phyloP scores from a whole-genome alignment of 2,888 invertebrate species.

The Halictus quadricinctus region DNA sequence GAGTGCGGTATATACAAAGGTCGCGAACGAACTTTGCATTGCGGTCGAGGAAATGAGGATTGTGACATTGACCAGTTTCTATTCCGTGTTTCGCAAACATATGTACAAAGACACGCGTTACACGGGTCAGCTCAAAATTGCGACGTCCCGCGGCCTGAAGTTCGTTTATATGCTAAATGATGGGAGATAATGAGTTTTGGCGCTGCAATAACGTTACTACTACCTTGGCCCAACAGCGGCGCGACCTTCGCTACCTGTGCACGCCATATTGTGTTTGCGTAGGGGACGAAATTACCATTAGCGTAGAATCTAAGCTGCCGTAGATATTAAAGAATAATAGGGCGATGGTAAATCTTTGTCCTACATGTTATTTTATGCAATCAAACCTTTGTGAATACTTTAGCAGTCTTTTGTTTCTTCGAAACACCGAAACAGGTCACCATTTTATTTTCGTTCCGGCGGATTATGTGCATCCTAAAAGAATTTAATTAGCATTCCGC shows the following conservation, averaged over 20 bases:
- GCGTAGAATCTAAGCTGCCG: not conserved
- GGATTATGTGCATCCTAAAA: not conserved
- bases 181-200: conserved; percentile 11
- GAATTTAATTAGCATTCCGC: not conserved
- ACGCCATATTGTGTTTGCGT: conserved; percentile 8
- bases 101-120: not conserved
- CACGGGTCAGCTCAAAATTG: not conserved
- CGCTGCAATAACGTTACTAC: conserved; percentile 4
- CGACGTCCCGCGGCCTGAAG: not conserved
- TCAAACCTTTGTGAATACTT: conserved; percentile 4
- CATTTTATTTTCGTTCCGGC: not conserved
- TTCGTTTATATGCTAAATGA: conserved; percentile 17
- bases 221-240: not conserved
- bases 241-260: conserved; percentile 3
- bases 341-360: not conserved
- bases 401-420: not conserved
- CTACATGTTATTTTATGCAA: not conserved
- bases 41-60: not conserved
- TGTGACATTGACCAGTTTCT: not conserved
- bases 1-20: too few relatives aligned
- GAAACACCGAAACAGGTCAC: not conserved
- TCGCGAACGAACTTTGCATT: not conserved
- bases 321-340: conserved; percentile 5
- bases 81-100: not conserved
- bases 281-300: not conserved